A percentile compares a stretch with the other conserved stretches of the same genome.
Conservation (phyloP, 1,140 invertebrate species). For the Drosophila insularis region DNA sequence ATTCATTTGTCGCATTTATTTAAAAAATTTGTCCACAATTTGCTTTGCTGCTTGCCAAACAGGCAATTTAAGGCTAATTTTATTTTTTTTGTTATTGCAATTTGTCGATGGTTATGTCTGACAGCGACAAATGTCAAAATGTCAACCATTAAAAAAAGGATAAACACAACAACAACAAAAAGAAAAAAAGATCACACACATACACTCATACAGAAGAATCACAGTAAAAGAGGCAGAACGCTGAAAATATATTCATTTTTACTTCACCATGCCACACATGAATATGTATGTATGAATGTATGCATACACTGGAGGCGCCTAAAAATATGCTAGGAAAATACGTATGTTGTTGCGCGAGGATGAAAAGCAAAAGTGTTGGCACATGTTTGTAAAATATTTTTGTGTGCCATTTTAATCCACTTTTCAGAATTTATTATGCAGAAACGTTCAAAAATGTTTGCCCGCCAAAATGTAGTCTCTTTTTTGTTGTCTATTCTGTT, state of each 20-base stretch:
- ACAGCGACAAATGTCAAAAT: conserved; percentile 74
- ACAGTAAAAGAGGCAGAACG: conserved; percentile 3
- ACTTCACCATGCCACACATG: conserved; percentile 42
- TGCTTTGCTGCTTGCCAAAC: conserved; percentile 18
- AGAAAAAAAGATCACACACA: conserved; percentile 14
- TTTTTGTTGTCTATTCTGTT: neutral
- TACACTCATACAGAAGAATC: neutral
- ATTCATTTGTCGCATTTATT: conserved; percentile 34
- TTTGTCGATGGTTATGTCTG: conserved; percentile 72
- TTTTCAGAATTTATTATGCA: conserved; percentile 75
- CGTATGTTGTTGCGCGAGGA: conserved; percentile 9
- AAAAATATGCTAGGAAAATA: conserved; percentile 60
- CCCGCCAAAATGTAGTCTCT: neutral
- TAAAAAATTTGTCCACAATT: conserved; percentile 37
- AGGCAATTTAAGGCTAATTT: conserved; percentile 44
- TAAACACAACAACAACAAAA: conserved; percentile 6
- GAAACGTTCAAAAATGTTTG: conserved; percentile 62
- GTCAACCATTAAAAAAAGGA: conserved; percentile 51
- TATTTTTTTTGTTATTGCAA: conserved; percentile 42
- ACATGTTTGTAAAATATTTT: conserved; percentile 22
- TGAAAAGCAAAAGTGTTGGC: conserved; percentile 44
- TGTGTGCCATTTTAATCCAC: conserved; percentile 68
- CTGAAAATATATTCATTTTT: conserved; percentile 35
- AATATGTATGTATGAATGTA: neutral
- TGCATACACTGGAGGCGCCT: conserved; percentile 34